Percentiles rank a stretch among this genome's conserved stretches.
These are phyloP conservation scores for Centropus bengalensis DNA, from an alignment of 2,113 vertebrate species.

Conservation along the genomic window DNA sequence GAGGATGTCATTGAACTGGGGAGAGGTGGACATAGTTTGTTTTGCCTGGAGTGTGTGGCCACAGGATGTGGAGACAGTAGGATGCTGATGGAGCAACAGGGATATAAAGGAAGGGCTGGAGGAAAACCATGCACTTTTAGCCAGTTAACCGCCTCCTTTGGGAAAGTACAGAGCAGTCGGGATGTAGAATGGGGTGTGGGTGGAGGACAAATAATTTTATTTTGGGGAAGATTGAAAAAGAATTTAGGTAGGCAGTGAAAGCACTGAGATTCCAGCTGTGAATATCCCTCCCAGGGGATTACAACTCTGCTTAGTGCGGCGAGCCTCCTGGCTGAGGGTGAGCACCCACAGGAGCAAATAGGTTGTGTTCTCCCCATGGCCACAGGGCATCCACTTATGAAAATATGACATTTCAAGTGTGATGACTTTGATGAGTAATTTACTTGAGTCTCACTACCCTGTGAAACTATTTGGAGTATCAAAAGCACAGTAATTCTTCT, in stretches of 20 bases:
- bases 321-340: background rate
- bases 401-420: background rate
- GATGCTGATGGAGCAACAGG: background rate
- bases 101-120: background rate
- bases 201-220: background rate
- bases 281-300: background rate
- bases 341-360: background rate
- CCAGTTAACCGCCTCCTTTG: background rate
- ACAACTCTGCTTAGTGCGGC: background rate
- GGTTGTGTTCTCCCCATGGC: background rate
- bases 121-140: background rate
- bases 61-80: rapidly evolving
- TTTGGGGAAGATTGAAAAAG: background rate
- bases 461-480: background rate
- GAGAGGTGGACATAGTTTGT: background rate
- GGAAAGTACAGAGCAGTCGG: background rate
- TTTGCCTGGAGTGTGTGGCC: background rate
- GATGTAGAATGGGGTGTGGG: background rate
- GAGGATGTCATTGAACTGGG: background rate
- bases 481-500: background rate
- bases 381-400: background rate
- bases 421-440: background rate
- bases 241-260: background rate
- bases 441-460: background rate
- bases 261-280: background rate